Percentiles rank a stretch among this genome's conserved stretches.
These are phyloP conservation scores for Paramacrobiotus metropolitanus DNA, from an alignment of 1,140 invertebrate genomes.

Conservation along the genomic window DNA sequence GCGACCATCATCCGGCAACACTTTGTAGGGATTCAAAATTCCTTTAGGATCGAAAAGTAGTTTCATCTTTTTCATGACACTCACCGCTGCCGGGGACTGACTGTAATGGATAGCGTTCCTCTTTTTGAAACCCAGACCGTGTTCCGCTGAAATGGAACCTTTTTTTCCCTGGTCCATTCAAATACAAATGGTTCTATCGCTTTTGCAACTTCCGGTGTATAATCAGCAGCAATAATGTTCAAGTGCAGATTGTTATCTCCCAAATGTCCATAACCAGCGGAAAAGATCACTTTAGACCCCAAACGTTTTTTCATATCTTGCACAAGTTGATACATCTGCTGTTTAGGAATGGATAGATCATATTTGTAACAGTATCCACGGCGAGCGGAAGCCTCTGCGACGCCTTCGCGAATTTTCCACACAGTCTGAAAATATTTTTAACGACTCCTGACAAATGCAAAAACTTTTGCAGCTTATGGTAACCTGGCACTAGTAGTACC, in stretches of 20 bases:
- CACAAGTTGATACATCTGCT: conserved; percentile 60
- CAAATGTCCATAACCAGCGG: conserved; percentile 47
- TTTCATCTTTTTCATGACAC: conserved; percentile 61
- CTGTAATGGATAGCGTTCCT: conserved; percentile 58
- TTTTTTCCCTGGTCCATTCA: conserved; percentile 49
- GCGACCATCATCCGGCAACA: conserved; percentile 35
- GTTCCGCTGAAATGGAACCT: conserved; percentile 83
- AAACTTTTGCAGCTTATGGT: too few relatives aligned
- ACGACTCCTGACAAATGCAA: too few relatives aligned
- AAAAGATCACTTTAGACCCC: conserved; percentile 15
- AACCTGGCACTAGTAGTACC: too few relatives aligned
- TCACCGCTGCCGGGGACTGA: conserved; percentile 44
- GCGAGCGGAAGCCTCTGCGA: conserved; percentile 46
- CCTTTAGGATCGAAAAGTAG: conserved; percentile 63
- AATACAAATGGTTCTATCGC: conserved; percentile 70
- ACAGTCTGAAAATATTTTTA: conserved; percentile 17
- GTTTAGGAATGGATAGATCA: conserved; percentile 69
- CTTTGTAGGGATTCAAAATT: conserved; percentile 90
- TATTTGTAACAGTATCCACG: conserved; percentile 88
- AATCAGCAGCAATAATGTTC: conserved; percentile 48
- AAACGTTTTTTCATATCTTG: conserved; percentile 31
- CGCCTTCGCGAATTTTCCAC: conserved; percentile 38
- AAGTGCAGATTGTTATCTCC: conserved; percentile 48
- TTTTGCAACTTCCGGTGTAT: conserved; percentile 37
- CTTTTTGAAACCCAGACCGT: conserved; percentile 78